These are phyloP conservation scores for Coracias cyanogaster DNA, from an alignment of 2,797 vertebrate genomes.

Conservation along the genomic window DNA sequence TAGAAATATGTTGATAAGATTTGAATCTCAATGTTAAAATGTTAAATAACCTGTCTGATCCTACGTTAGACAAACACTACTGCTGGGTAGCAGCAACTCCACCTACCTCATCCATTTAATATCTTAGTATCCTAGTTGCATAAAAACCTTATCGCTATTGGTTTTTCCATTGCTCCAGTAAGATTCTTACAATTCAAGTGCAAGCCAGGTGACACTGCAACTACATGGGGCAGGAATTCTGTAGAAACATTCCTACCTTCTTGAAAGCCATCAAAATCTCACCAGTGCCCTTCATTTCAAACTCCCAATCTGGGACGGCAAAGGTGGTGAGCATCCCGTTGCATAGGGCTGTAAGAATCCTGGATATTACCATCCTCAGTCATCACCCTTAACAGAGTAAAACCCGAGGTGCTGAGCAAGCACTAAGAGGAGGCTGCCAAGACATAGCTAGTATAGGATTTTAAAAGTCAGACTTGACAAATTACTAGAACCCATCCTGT, in stretches of 20 bases:
- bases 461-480: background rate
- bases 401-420: constrained; percentile 1
- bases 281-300: background rate
- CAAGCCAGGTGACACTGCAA: background rate
- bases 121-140: background rate
- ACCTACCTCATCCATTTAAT: background rate
- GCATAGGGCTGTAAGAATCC: background rate
- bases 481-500: background rate
- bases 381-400: background rate
- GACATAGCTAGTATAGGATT: background rate
- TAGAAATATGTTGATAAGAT: background rate
- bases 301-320: background rate
- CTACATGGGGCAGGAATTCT: background rate
- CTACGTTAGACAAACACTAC: background rate
- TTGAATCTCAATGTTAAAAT: background rate
- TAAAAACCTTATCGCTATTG: background rate
- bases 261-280: background rate
- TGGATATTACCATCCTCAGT: background rate
- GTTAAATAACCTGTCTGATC: background rate
- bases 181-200: background rate
- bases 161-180: background rate
- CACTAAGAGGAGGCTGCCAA: background rate
- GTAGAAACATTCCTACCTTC: background rate
- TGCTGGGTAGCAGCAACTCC: background rate
- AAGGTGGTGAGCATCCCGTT: background rate